Evolutionary conservation across 2,113 vertebrate species (phyloP).

Genomic region (Lagopus muta): DNA sequence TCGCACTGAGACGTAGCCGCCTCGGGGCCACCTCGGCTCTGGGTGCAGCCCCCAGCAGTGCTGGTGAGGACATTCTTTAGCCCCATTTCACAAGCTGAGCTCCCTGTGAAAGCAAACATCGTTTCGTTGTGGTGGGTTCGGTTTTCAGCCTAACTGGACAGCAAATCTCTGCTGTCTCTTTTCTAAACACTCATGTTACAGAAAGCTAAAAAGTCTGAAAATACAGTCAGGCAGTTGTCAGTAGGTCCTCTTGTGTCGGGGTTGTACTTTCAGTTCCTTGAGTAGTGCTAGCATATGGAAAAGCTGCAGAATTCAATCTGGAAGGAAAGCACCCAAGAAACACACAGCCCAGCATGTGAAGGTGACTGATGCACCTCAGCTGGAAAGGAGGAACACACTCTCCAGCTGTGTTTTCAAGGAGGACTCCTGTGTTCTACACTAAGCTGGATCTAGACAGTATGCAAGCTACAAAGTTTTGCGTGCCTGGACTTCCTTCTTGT

Average conservation of each 20-base stretch:
- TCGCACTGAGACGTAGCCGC: too few relatives aligned
- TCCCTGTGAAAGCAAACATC: background rate
- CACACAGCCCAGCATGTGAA: accelerated
- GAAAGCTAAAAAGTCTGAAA: background rate
- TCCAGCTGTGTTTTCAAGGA: background rate
- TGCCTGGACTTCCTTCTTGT: background rate
- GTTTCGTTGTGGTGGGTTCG: background rate
- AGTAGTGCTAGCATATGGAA: background rate
- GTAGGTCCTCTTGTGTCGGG: background rate
- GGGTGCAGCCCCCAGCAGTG: too few relatives aligned
- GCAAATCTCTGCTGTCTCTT: background rate
- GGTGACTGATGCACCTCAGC: background rate
- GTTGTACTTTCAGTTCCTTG: background rate
- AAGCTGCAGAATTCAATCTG: accelerated
- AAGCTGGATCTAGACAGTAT: background rate
- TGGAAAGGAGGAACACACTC: background rate
- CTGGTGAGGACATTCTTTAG: too few relatives aligned
- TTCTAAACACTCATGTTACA: background rate
- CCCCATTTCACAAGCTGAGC: too few relatives aligned
- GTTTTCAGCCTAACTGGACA: background rate
- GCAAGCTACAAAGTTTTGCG: background rate
- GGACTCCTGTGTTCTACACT: background rate
- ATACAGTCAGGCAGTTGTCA: background rate
- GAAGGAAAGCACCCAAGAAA: background rate
- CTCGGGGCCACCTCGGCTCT: too few relatives aligned